phyloP scores from a whole-genome alignment of 2,888 invertebrate species.

The Chirona hameri region DNA sequence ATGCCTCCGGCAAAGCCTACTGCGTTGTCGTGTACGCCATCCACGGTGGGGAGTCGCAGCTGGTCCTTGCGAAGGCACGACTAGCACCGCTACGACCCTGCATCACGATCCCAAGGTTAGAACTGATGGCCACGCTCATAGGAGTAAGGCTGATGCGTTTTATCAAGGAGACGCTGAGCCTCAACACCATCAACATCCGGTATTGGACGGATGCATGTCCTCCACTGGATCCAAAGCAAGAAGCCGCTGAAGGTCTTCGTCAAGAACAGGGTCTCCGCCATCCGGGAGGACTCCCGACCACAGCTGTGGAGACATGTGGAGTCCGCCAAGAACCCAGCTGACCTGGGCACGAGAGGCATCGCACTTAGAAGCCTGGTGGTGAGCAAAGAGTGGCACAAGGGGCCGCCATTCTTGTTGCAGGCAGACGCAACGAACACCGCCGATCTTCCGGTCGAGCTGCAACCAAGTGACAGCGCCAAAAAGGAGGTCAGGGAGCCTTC shows the following conservation, averaged over 20 bases:
- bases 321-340: background rate
- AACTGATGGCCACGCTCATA: background rate
- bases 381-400: background rate
- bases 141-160: background rate
- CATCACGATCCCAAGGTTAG: background rate
- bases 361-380: background rate
- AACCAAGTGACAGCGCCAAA: too few relatives aligned
- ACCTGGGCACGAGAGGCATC: background rate
- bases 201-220: background rate
- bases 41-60: background rate
- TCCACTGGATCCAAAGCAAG: background rate
- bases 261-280: background rate
- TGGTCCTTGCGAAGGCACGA: background rate
- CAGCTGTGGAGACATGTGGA: background rate
- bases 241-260: background rate
- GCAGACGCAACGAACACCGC: too few relatives aligned
- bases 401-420: background rate
- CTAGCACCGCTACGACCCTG: background rate
- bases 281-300: background rate
- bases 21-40: background rate
- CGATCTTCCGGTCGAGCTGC: too few relatives aligned
- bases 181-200: background rate
- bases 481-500: too few relatives aligned
- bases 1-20: background rate
- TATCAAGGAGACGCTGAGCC: background rate